These are phyloP conservation scores for Eospalax fontanierii DNA, from an alignment of 2,797 vertebrate species.

Conservation along the genomic window DNA sequence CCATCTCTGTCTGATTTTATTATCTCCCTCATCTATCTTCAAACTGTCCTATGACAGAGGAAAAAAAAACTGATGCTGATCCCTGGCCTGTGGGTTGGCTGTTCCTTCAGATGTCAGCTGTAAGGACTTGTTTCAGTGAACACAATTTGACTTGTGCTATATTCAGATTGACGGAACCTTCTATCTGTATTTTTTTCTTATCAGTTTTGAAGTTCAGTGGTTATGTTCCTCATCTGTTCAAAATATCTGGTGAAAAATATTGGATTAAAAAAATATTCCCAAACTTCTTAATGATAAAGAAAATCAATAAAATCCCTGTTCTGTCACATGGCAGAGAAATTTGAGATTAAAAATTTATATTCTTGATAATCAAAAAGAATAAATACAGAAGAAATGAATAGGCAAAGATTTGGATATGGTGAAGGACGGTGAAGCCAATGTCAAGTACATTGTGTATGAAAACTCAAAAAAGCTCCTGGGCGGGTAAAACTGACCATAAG, in stretches of 20 bases:
- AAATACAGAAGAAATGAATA: neutral
- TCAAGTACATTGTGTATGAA: neutral
- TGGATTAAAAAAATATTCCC: neutral
- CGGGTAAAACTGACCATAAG: neutral
- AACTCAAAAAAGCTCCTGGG: neutral
- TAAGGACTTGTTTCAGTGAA: neutral
- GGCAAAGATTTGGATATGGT: neutral
- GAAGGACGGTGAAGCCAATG: neutral
- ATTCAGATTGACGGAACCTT: neutral
- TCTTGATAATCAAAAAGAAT: slow-evolving; percentile 14
- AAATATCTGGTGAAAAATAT: neutral
- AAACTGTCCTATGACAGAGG: neutral
- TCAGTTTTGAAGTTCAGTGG: neutral
- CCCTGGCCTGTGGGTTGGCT: neutral
- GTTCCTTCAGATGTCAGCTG: neutral
- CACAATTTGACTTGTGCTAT: neutral
- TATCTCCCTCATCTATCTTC: neutral
- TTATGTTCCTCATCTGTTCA: neutral
- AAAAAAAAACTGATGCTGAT: neutral
- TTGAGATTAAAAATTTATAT: neutral
- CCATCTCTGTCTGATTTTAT: neutral
- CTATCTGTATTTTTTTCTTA: neutral
- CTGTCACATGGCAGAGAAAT: neutral
- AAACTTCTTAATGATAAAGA: slow-evolving; percentile 1
- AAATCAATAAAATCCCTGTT: neutral